Base-by-base conservation (phyloP, 2,888 invertebrate genomes). In the Phyto melanocephala region DNA sequence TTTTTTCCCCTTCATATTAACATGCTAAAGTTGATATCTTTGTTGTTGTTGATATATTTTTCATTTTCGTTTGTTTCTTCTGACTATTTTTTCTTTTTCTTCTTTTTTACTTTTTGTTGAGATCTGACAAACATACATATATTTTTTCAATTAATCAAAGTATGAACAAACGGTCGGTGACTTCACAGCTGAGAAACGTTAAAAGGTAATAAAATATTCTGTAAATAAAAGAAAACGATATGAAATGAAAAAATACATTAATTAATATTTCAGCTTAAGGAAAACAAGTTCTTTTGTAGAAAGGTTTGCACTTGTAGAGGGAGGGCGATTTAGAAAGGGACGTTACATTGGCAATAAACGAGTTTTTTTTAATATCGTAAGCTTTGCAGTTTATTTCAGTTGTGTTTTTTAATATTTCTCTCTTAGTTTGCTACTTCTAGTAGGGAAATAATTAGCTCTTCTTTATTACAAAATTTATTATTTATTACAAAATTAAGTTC, bases 81-180 rank as follows among this genome's bases (percentile, higher is more conserved):
- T 40, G 24, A 62, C 40, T 50, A 42, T 63, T 67, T 24, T 62
- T 37, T 8, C 6, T 15, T 11, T 45, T 40, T 6, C 24, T 45
- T 17, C 8, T 11, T 33, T 63, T 54, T 60, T 54, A 4, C 37
- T 35, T 33, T 68, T 78, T 24, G 45, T 35, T 35, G 17, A 63
- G 28, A 68, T 28, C 37, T 33, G n/a, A 67, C 33, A 37, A 24
- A 47, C 47, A 60, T 52, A 75, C 56, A 78, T 56, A 74, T 8
- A 79, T 62, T 67, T 82, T 81, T 79, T 72, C 79, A 82, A 79
- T 79, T 82, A 82, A 82, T 82, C 79, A 82, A 71, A 79, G 67
- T 56, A 82, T 35, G 56, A 56, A 52, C 58, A 37, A 77, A 79
- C 75, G 37, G 22, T 65, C 60, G 60, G 20, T 75, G 82, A 79